These are phyloP conservation scores for Himalopsyche kuldschensis DNA, from an alignment of 2,888 invertebrate genomes.

Conservation along the genomic window DNA sequence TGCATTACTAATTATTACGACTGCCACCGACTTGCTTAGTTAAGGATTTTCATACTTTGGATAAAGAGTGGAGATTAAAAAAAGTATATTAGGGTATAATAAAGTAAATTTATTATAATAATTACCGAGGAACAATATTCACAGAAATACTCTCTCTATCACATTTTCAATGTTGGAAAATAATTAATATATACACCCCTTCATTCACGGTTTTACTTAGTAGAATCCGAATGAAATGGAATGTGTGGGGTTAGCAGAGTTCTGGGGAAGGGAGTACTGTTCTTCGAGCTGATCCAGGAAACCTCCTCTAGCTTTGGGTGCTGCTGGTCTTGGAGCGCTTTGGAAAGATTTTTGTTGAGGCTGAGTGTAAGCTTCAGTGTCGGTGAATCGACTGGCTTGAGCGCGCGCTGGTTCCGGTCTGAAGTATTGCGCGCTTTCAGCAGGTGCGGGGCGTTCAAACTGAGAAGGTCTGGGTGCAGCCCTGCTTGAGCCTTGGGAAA, in stretches of 20 bases:
- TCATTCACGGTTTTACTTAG: slow-evolving; percentile 47
- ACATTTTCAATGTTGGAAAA: slow-evolving; percentile 1
- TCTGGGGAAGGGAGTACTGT: slow-evolving; percentile 76
- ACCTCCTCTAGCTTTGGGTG: slow-evolving; percentile 56
- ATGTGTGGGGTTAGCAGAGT: slow-evolving; percentile 66
- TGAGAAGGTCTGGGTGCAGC: slow-evolving; percentile 47
- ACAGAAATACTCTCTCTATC: slow-evolving; percentile 12
- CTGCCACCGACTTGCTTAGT: no score
- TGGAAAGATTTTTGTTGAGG: slow-evolving; percentile 38
- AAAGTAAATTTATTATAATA: slow-evolving; percentile 29
- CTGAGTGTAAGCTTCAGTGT: slow-evolving; percentile 42
- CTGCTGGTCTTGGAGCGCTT: slow-evolving; percentile 40
- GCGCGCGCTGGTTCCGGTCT: slow-evolving; percentile 43
- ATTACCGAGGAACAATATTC: slow-evolving; percentile 33
- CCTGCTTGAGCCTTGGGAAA: slow-evolving; percentile 46
- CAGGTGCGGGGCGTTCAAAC: slow-evolving; percentile 38
- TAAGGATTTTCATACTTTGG: no score
- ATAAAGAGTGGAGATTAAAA: neutral
- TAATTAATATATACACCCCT: neutral
- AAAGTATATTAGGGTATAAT: neutral
- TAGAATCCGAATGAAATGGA: slow-evolving; percentile 84
- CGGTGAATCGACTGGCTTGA: slow-evolving; percentile 40
- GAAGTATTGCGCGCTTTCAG: slow-evolving; percentile 40
- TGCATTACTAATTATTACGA: no score
- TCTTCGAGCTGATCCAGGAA: slow-evolving; percentile 79